phyloP scores from a whole-genome alignment of 2,797 vertebrate genomes.

The Numenius phaeopus region DNA sequence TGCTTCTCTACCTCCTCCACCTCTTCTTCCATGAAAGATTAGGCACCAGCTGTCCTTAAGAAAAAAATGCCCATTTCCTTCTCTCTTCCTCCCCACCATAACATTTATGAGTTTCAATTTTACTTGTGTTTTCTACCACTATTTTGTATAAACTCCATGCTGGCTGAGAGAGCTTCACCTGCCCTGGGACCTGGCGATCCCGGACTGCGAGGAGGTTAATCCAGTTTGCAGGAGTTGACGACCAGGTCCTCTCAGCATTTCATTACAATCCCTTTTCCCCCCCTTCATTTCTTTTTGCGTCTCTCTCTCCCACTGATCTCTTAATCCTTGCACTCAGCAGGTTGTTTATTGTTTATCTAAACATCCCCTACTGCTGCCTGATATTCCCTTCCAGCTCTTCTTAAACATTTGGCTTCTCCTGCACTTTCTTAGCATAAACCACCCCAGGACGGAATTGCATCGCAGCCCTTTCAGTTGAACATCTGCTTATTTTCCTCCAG shows the following conservation, averaged over 20 bases:
- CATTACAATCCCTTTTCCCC: neutral
- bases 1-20: neutral
- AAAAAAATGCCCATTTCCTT: neutral
- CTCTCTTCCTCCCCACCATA: neutral
- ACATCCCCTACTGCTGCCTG: neutral
- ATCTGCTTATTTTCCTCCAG: neutral
- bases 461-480: neutral
- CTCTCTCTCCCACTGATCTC: neutral
- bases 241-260: neutral
- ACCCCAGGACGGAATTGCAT: neutral
- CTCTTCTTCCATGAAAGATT: neutral
- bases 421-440: neutral
- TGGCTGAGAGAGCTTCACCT: fast-evolving
- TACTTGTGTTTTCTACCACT: neutral
- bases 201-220: neutral
- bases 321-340: slow-evolving; percentile 13
- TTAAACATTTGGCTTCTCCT: neutral
- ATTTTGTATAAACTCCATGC: neutral
- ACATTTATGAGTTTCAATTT: neutral
- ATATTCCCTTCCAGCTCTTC: neutral
- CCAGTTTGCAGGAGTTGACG: neutral
- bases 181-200: neutral
- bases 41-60: neutral
- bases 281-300: neutral
- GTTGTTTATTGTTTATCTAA: slow-evolving; percentile 17